phyloP scores from a whole-genome alignment of 2,113 vertebrate genomes.

The Corapipo altera region DNA sequence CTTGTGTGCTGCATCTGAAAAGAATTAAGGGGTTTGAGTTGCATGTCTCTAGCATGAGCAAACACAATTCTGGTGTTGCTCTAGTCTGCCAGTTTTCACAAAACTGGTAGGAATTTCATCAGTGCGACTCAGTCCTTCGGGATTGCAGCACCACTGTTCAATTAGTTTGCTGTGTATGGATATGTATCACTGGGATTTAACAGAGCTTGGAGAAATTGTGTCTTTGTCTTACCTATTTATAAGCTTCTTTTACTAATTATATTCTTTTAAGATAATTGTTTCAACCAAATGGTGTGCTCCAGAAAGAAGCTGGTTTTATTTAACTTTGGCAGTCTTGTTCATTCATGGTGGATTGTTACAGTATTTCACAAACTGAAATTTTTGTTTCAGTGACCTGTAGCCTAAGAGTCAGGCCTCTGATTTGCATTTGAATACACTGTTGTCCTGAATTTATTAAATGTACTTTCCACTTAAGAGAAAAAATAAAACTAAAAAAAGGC shows the following conservation, averaged over 20 bases:
- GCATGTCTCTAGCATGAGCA: not conserved
- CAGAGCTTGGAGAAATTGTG: not conserved
- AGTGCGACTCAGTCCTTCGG: not conserved
- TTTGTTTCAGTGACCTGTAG: not conserved
- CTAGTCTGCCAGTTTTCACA: not conserved
- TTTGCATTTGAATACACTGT: not conserved
- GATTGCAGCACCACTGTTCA: not conserved
- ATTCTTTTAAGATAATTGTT: not conserved
- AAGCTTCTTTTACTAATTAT: not conserved
- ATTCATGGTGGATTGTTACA: not conserved
- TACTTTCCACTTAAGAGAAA: not conserved
- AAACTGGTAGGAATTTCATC: accelerated
- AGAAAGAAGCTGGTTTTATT: not conserved
- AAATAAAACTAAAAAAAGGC: not conserved
- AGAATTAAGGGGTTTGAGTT: not conserved
- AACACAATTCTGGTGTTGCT: not conserved
- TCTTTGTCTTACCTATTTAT: not conserved
- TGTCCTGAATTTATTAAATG: not conserved
- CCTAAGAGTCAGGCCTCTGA: not conserved
- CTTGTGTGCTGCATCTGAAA: not conserved
- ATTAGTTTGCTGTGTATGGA: not conserved
- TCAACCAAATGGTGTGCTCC: not conserved
- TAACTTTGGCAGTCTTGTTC: not conserved
- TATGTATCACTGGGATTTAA: not conserved
- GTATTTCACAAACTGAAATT: not conserved